Conservation (phyloP, 2,797 vertebrate genomes). For the Macropus fuliginosus region DNA sequence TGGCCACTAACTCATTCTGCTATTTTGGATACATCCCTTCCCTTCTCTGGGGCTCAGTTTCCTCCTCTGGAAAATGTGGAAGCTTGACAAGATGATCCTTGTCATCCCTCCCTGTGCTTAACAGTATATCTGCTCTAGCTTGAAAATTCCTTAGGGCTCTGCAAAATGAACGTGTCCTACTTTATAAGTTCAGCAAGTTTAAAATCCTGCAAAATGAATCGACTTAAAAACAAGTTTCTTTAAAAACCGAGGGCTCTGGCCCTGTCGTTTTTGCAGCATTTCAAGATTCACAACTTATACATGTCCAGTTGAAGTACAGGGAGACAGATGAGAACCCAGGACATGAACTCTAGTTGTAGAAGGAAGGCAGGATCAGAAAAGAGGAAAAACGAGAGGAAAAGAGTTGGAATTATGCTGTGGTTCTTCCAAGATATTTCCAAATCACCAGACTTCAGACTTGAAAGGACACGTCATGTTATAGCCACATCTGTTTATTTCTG, state of each 20-base stretch:
- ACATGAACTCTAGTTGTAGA: neutral
- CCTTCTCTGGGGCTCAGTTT: constrained; percentile 2
- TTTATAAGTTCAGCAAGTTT: neutral
- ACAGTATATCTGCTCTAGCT: neutral
- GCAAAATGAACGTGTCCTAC: neutral
- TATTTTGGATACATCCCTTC: neutral
- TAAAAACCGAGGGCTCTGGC: constrained; percentile 32
- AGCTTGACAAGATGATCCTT: neutral
- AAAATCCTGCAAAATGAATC: constrained; percentile 21
- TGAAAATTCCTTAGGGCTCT: neutral
- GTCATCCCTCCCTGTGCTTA: neutral
- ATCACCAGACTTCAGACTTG: neutral
- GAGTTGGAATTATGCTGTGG: neutral
- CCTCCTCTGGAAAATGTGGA: neutral
- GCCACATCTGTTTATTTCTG: neutral
- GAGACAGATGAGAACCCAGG: neutral
- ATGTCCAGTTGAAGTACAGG: neutral
- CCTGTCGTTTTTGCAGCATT: constrained; percentile 27
- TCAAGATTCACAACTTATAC: neutral
- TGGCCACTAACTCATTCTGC: neutral
- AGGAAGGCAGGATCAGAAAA: neutral
- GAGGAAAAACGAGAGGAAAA: neutral
- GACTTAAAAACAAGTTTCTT: constrained; percentile 20
- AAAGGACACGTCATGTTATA: neutral
- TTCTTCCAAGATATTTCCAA: constrained; percentile 16